Base-by-base conservation (phyloP, 1,140 invertebrate species). In the Drosophila littoralis region DNA sequence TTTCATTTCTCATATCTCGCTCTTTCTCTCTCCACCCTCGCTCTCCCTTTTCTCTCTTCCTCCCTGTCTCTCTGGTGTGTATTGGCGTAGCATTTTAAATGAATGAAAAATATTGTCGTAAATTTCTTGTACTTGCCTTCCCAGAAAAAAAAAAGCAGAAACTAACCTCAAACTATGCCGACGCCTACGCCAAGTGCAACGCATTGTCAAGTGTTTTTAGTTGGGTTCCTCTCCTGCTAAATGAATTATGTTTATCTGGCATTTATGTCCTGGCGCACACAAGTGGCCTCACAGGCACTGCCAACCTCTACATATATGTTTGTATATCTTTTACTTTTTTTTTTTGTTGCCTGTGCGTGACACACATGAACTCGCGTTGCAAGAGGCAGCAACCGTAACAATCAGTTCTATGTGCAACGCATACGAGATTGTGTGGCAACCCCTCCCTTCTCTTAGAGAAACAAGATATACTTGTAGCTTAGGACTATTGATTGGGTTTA, bases 51-150 rank as follows among this genome's bases (percentile, higher is more conserved):
- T 54, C 70, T 10, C 15, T 48, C 40, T 67, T 17, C 40, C 22
- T 22, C 28, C 52, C 45, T 13, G 8, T 8, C 32, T 1, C n/a
- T 35, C 40, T 48, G 58, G 35, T 81, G 66, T 78, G 81, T 75
- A 81, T 86, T 81, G 69, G 70, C 78, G 78, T 86, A 86, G 85
- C 77, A 89, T 89, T 89, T 89, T 89, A 89, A 89, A 89, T 89
- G 84, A 89, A 89, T 89, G 84, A 84, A 88, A 89, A 89, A 78
- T 81, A 79, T 84, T 90, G 85, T 81, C 85, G 80, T 89, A 84
- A 81, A 89, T 81, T 89, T 50, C 55, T 83, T 70, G 54, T 82
- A 65, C 67, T 69, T 51, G 22, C 40, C 46, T 57, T 65, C 52
- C 40, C 57, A 38, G 64, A 28, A 66, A 55, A 60, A 60, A 51